Evolutionary conservation across 2,113 vertebrate species (phyloP).

Genomic region (Sturnus vulgaris): DNA sequence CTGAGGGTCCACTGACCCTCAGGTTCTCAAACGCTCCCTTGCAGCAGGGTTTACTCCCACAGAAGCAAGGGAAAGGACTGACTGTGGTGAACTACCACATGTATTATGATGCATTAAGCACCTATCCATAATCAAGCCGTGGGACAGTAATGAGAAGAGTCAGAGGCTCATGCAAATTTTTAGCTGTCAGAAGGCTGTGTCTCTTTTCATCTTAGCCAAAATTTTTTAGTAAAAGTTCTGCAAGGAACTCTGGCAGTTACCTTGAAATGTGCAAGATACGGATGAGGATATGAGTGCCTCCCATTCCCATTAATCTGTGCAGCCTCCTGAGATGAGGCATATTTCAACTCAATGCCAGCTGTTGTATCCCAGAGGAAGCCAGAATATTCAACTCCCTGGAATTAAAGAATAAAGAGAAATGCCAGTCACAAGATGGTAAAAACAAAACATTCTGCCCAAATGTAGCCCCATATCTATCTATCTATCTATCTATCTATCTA

Average conservation of each 20-base stretch:
- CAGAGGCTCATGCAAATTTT: background rate
- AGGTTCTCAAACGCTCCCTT: background rate
- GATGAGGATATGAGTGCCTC: slow-evolving; percentile 63
- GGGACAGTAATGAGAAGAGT: background rate
- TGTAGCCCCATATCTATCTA: background rate
- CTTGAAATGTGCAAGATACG: slow-evolving; percentile 83
- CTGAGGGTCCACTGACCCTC: background rate
- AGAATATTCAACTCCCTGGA: slow-evolving; percentile 78
- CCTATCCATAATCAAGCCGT: background rate
- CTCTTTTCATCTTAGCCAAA: background rate
- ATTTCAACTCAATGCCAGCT: slow-evolving; percentile 83
- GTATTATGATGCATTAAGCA: background rate
- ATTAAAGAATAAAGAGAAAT: background rate
- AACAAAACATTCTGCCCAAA: background rate
- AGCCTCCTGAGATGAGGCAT: slow-evolving; percentile 68
- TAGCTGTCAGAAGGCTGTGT: background rate
- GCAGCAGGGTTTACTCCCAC: background rate
- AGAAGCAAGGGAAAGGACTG: background rate
- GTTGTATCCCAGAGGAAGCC: slow-evolving; percentile 91
- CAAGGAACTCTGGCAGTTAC: slow-evolving; percentile 57
- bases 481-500: background rate
- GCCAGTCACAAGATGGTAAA: background rate
- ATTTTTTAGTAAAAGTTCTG: background rate
- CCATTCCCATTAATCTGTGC: slow-evolving; percentile 80
- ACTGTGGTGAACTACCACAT: background rate